Evolutionary conservation across 2,888 invertebrate genomes (phyloP).

Genomic region (Chymomyza amoena): DNA sequence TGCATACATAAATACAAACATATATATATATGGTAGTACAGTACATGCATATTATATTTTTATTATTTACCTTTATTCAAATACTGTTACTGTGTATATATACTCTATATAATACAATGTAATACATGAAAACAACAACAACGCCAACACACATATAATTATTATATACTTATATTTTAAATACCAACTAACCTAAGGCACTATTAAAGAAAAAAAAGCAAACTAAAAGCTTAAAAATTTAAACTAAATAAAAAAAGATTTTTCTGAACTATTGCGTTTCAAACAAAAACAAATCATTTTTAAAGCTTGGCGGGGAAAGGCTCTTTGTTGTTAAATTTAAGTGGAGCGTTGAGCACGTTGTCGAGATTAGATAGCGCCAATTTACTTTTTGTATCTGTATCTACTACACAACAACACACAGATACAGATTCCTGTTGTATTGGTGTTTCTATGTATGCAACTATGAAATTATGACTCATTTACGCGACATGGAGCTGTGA

Average conservation of each 20-base stretch:
- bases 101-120: conserved; percentile 12
- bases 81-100: conserved; percentile 52
- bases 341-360: neutral
- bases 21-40: neutral
- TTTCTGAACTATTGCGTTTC: conserved; percentile 8
- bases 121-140: neutral
- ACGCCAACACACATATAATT: conserved; percentile 5
- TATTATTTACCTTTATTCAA: conserved; percentile 35
- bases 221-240: conserved; percentile 26
- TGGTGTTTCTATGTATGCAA: neutral
- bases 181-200: conserved; percentile 44
- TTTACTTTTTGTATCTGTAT: neutral
- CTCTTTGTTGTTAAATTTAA: neutral
- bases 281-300: conserved; percentile 16
- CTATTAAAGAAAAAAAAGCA: conserved; percentile 14
- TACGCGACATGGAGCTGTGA: neutral
- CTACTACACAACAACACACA: no score
- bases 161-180: conserved; percentile 39
- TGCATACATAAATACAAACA: conserved; percentile 31
- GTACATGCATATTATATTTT: conserved; percentile 21
- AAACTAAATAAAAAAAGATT: neutral
- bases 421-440: no score
- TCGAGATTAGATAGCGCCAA: neutral
- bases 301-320: neutral
- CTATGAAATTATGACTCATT: neutral